phyloP scores from a whole-genome alignment of 2,797 vertebrate species.

The Girardinus metallicus region DNA sequence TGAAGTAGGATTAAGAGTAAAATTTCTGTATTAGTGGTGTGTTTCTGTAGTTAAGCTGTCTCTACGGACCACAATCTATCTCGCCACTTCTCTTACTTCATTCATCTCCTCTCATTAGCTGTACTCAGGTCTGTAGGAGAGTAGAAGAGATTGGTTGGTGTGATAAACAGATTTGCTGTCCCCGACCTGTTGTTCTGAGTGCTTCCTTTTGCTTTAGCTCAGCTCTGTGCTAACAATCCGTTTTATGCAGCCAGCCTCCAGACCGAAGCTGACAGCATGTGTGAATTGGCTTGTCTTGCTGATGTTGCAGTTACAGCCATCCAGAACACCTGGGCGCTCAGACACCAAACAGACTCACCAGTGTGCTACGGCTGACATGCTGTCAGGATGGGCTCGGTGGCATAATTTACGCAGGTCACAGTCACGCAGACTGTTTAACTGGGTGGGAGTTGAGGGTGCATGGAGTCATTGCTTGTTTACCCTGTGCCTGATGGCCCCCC shows the following conservation, averaged over 20 bases:
- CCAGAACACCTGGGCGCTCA: constrained; percentile 73
- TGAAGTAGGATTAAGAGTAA: neutral
- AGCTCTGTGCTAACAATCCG: constrained; percentile 12
- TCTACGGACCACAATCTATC: neutral
- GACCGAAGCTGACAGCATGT: constrained; percentile 34
- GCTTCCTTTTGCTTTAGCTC: constrained; percentile 11
- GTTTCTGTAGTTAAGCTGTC: neutral
- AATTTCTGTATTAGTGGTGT: neutral
- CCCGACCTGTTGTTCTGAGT: constrained; percentile 8
- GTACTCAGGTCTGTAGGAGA: neutral
- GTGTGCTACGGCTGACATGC: constrained; percentile 64
- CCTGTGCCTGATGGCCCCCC: constrained; percentile 80
- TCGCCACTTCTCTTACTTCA: neutral
- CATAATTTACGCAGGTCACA: constrained; percentile 76
- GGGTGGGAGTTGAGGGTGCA: constrained; percentile 48
- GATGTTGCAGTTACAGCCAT: constrained; percentile 44
- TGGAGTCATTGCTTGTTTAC: constrained; percentile 78
- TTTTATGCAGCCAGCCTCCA: constrained; percentile 36
- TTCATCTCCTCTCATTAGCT: constrained; percentile 22
- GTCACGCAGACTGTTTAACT: constrained; percentile 60
- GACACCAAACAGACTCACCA: constrained; percentile 53
- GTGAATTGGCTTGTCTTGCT: constrained; percentile 55
- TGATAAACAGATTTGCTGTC: constrained; percentile 24
- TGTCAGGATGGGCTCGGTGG: constrained; percentile 64
- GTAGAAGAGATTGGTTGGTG: constrained; percentile 35